phyloP scores from a whole-genome alignment of 2,113 vertebrate species.

The Percina caprodes region DNA sequence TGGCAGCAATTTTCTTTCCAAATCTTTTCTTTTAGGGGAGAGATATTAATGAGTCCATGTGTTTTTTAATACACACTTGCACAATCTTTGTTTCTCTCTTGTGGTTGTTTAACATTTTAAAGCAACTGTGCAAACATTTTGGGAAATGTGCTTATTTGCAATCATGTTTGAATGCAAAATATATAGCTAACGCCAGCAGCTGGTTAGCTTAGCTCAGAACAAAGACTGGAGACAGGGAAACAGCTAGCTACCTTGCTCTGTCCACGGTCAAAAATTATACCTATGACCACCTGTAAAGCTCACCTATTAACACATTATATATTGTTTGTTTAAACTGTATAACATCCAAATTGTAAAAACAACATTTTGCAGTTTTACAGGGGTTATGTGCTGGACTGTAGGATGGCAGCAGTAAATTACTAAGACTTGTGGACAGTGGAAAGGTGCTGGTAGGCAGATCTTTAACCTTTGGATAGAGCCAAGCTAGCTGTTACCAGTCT shows the following conservation, averaged over 20 bases:
- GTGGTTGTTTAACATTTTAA: conserved; percentile 9
- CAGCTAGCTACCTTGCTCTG: neutral
- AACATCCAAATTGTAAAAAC: neutral
- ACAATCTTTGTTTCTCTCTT: conserved; percentile 4
- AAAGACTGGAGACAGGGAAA: neutral
- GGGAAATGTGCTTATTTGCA: neutral
- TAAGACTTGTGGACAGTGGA: neutral
- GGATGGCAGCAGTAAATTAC: neutral
- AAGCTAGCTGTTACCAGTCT: neutral
- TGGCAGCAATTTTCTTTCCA: conserved; percentile 30
- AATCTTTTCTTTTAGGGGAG: neutral
- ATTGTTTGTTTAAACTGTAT: neutral
- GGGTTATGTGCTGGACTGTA: neutral
- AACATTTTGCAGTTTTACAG: neutral
- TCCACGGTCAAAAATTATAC: neutral
- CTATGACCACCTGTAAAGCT: neutral
- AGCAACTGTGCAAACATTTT: neutral
- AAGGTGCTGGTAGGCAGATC: neutral
- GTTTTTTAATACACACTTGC: conserved; percentile 38
- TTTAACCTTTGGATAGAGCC: neutral
- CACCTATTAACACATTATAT: neutral
- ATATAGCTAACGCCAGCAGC: neutral
- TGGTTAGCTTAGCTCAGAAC: neutral
- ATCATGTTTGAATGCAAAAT: neutral
- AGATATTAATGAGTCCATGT: conserved; percentile 31